Evolutionary conservation across 2,888 invertebrate species (phyloP).

Genomic region (Andrena trimmerana): DNA sequence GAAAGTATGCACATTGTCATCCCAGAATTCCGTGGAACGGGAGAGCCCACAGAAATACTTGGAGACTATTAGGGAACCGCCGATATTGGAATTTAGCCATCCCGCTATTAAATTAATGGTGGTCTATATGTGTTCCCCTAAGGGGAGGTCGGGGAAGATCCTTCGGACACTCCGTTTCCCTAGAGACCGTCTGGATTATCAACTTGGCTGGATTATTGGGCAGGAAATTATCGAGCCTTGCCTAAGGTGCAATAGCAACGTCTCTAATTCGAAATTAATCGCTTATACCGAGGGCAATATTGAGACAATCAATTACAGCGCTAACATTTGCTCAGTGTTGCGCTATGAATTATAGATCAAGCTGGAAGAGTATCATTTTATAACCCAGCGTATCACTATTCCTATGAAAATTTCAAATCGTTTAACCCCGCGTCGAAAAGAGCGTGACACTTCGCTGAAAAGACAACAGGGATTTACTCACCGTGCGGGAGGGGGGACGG

Average conservation of each 20-base stretch:
- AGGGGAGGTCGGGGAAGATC: slow-evolving; percentile 18
- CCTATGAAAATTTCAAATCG: not conserved
- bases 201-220: slow-evolving; percentile 8
- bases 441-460: not conserved
- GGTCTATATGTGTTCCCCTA: slow-evolving; percentile 62
- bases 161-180: slow-evolving; percentile 21
- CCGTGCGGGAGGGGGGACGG: slow-evolving; percentile 15
- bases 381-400: not conserved
- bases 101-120: slow-evolving; percentile 80
- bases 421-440: not conserved
- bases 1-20: slow-evolving; percentile 45
- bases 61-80: slow-evolving; percentile 72
- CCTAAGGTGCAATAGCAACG: not conserved
- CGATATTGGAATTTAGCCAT: slow-evolving; percentile 79
- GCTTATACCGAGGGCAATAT: not conserved
- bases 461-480: not conserved
- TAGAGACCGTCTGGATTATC: slow-evolving; percentile 34
- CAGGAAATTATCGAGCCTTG: slow-evolving; percentile 14
- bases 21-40: slow-evolving; percentile 49
- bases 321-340: too few species aligned
- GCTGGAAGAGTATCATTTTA: too few species aligned
- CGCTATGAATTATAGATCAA: too few species aligned
- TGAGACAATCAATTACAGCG: not conserved
- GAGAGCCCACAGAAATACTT: slow-evolving; percentile 65
- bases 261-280: slow-evolving; percentile 43